A percentile compares a stretch with the other conserved stretches of the same genome.
Conservation (phyloP, 2,113 vertebrate genomes). For the Miniopterus natalensis region DNA sequence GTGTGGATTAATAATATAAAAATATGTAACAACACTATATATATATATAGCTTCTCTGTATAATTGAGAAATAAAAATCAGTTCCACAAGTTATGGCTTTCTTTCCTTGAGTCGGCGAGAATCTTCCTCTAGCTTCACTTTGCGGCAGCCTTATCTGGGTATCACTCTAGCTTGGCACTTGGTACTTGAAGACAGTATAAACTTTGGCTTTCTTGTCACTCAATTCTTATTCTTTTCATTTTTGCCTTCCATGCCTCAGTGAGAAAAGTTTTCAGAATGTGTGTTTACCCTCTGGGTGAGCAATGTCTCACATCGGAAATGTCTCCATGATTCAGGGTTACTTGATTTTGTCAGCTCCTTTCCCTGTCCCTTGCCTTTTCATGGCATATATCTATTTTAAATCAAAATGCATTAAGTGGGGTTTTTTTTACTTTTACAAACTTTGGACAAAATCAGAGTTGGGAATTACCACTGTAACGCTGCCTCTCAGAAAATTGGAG, state of each 20-base stretch:
- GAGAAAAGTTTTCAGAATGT: neutral
- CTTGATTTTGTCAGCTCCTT: neutral
- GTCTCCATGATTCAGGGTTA: neutral
- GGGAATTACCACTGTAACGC: neutral
- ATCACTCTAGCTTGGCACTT: neutral
- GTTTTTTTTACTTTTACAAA: neutral
- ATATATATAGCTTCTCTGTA: constrained; percentile 64
- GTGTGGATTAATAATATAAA: constrained; percentile 83
- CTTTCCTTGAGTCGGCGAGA: constrained; percentile 39
- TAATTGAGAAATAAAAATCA: constrained; percentile 87
- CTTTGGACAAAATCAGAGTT: neutral
- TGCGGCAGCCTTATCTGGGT: neutral
- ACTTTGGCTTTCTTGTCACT: neutral
- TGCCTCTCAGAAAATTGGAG: neutral
- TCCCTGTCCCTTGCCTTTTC: neutral
- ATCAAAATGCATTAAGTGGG: neutral
- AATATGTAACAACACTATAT: constrained; percentile 82
- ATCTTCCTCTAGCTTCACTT: constrained; percentile 2
- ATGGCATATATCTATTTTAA: constrained; percentile 1
- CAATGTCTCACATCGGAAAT: neutral
- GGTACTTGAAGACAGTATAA: no score
- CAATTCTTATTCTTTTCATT: neutral
- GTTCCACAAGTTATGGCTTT: constrained; percentile 40
- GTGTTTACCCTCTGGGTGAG: neutral
- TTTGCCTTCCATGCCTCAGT: neutral